These are phyloP conservation scores for Drosophila anomelani DNA, from an alignment of 2,888 invertebrate species.

Conservation along the genomic window DNA sequence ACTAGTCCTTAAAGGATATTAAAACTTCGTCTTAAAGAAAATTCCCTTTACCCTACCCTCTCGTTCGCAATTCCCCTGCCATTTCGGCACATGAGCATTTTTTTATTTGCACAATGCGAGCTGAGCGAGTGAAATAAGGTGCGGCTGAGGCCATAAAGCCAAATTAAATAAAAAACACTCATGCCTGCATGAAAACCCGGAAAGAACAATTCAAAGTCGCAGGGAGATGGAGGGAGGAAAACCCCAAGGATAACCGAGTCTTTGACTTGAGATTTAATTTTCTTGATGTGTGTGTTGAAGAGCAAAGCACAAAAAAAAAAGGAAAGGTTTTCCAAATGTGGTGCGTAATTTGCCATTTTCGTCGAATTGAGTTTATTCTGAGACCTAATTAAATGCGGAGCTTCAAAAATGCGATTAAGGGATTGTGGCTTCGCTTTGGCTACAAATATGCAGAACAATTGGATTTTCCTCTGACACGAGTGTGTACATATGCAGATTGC, in stretches of 20 bases:
- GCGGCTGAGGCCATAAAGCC: constrained; percentile 73
- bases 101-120: constrained; percentile 51
- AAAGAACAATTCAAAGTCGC: constrained; percentile 29
- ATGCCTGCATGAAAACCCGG: constrained; percentile 22
- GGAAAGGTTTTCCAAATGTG: constrained; percentile 53
- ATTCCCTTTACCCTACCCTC: background rate
- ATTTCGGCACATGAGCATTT: constrained; percentile 72
- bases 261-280: constrained; percentile 71
- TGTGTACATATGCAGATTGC: constrained; percentile 9
- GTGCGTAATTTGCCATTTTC: constrained; percentile 68
- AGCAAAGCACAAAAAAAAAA: background rate
- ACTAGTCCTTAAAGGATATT: background rate
- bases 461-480: background rate
- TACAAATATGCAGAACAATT: constrained; percentile 21
- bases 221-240: constrained; percentile 13
- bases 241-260: constrained; percentile 33
- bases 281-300: constrained; percentile 46
- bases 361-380: constrained; percentile 46
- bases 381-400: constrained; percentile 70
- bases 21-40: background rate
- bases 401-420: constrained; percentile 57
- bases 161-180: constrained; percentile 71
- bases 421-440: constrained; percentile 24
- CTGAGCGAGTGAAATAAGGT: constrained; percentile 63
- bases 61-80: constrained; percentile 41